phyloP scores from a whole-genome alignment of 2,888 invertebrate genomes.

The Eupithecia abbreviata region DNA sequence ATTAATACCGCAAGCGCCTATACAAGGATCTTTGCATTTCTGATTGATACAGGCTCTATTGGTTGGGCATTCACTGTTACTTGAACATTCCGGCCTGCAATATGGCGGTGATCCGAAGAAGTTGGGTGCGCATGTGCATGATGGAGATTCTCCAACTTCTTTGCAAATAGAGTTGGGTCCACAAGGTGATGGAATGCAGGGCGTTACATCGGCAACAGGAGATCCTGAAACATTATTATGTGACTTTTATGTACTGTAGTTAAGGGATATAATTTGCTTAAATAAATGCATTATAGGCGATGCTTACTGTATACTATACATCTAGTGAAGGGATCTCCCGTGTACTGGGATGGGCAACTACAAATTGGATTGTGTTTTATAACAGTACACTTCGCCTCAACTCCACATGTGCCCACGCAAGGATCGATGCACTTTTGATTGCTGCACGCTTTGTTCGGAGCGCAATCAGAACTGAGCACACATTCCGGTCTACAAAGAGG shows the following conservation, averaged over 20 bases:
- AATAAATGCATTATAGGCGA: neutral
- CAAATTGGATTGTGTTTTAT: conserved; percentile 91
- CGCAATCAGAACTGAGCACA: conserved; percentile 89
- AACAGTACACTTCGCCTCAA: conserved; percentile 88
- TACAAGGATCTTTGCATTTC: conserved; percentile 87
- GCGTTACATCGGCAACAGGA: conserved; percentile 80
- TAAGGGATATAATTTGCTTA: neutral
- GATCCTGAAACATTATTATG: conserved; percentile 65
- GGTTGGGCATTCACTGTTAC: conserved; percentile 87
- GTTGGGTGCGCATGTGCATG: conserved; percentile 87
- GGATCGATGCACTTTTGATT: conserved; percentile 91
- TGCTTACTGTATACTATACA: conserved; percentile 81
- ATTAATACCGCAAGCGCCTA: conserved; percentile 87
- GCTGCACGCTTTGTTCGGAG: conserved; percentile 87
- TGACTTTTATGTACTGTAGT: neutral
- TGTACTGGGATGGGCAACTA: conserved; percentile 86
- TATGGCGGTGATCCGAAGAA: conserved; percentile 90
- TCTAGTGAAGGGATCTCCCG: conserved; percentile 90
- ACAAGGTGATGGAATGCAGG: conserved; percentile 88
- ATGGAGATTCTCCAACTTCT: conserved; percentile 82
- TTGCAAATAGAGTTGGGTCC: conserved; percentile 86
- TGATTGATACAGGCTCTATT: conserved; percentile 86
- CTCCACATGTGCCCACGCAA: conserved; percentile 89
- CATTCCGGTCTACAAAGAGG: conserved; percentile 91
- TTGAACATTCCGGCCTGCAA: conserved; percentile 89